Evolutionary conservation across 1,140 invertebrate genomes (phyloP).

Genomic region (Tetranychus urticae): DNA sequence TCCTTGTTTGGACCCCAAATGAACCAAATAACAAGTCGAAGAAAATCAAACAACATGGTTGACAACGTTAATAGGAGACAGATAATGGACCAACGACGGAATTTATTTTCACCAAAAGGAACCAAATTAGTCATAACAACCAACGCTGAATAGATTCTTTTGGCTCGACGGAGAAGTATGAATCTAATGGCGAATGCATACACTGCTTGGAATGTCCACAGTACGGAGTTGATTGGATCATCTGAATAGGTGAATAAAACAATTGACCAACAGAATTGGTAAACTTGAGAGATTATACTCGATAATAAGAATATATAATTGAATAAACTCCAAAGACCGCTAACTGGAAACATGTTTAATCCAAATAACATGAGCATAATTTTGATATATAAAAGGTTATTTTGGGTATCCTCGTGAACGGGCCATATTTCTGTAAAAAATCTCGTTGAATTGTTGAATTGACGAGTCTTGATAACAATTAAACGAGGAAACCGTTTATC

Average conservation of each 20-base stretch:
- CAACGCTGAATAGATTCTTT: neutral
- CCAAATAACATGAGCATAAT: neutral
- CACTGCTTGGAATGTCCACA: neutral
- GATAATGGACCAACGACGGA: neutral
- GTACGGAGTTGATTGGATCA: neutral
- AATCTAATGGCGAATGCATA: neutral
- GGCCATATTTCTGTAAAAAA: too few species aligned
- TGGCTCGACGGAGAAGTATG: neutral
- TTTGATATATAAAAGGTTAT: too few species aligned
- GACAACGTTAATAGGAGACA: neutral
- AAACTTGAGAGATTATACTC: neutral
- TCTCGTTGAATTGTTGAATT: too few species aligned
- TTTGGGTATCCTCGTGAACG: too few species aligned
- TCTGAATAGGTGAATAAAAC: neutral
- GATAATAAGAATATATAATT: neutral
- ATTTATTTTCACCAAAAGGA: neutral
- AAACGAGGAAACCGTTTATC: too few species aligned
- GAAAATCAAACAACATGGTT: neutral
- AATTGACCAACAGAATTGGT: neutral
- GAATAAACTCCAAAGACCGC: neutral
- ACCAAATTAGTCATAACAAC: neutral
- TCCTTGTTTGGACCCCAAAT: neutral
- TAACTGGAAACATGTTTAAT: neutral
- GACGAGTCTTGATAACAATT: too few species aligned
- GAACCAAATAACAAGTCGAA: neutral